Conservation (phyloP, 35 echinoderm and acorn worm genomes). For the Eucidaris tribuloides region DNA sequence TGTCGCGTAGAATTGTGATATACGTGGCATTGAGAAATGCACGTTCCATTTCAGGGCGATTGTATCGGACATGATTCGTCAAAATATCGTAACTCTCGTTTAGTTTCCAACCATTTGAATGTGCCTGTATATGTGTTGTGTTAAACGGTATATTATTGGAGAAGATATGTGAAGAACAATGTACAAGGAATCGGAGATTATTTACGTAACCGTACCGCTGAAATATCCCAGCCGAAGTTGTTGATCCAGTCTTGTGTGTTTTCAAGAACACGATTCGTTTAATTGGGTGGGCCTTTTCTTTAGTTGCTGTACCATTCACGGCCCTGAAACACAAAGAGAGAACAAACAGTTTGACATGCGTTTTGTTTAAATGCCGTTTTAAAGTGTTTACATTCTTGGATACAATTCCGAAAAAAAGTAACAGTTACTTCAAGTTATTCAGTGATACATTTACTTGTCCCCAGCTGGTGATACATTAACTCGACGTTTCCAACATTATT, state of each 20-base stretch:
- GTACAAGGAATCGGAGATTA: background rate
- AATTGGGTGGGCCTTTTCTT: too few relatives aligned
- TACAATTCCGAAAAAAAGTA: too few relatives aligned
- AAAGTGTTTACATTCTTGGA: too few relatives aligned
- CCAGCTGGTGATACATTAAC: too few relatives aligned
- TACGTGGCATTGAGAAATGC: constrained; percentile 56
- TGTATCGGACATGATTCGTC: constrained; percentile 56
- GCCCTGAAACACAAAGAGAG: too few relatives aligned
- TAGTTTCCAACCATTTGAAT: background rate
- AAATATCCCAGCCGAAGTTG: background rate
- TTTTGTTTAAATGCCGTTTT: too few relatives aligned
- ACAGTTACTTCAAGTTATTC: too few relatives aligned
- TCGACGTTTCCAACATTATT: too few relatives aligned
- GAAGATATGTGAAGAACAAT: background rate
- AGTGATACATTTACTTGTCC: too few relatives aligned
- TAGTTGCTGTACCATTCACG: too few relatives aligned
- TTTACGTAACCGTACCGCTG: background rate
- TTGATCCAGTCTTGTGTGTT: constrained; percentile 5
- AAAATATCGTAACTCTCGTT: constrained; percentile 66
- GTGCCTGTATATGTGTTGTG: background rate
- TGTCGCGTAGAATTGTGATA: constrained; percentile 52
- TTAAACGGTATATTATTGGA: background rate
- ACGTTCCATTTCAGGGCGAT: constrained; percentile 29
- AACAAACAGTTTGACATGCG: too few relatives aligned
- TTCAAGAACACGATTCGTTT: background rate